These are phyloP conservation scores for Meles meles DNA, from an alignment of 2,113 vertebrate species.

Conservation along the genomic window DNA sequence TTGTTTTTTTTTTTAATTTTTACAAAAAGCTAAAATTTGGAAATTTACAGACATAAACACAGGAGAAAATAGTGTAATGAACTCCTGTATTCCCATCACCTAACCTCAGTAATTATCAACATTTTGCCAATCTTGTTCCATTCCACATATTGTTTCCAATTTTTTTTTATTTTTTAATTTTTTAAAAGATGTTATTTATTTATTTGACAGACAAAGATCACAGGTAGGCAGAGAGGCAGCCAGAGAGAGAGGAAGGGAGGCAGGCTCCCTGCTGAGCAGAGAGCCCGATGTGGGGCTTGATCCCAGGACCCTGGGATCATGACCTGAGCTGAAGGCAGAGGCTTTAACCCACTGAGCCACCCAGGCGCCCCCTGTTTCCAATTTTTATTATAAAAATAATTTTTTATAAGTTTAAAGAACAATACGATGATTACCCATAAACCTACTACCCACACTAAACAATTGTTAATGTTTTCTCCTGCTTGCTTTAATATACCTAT, in stretches of 20 bases:
- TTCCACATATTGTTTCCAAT: neutral
- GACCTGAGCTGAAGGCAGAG: no score
- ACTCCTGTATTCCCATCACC: neutral
- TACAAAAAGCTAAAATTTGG: neutral
- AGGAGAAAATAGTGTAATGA: neutral
- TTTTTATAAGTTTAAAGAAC: neutral
- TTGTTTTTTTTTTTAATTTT: neutral
- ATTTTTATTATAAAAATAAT: constrained; percentile 17
- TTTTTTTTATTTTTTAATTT: no score
- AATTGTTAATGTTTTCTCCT: neutral
- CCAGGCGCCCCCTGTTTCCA: no score
- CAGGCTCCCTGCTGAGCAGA: no score
- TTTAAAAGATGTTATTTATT: no score
- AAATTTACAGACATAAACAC: constrained; percentile 20
- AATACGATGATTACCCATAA: neutral
- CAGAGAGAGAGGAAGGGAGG: no score
- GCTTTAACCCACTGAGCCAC: no score
- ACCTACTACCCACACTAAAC: neutral
- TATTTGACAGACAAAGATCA: no score
- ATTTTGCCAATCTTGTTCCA: neutral
- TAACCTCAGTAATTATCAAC: constrained; percentile 1
- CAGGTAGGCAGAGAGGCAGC: no score
- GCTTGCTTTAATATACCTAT: neutral
- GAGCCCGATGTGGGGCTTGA: no score
- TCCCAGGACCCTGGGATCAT: no score